Evolutionary conservation across 1,140 invertebrate genomes (phyloP).

Genomic region (Chironomus tepperi): DNA sequence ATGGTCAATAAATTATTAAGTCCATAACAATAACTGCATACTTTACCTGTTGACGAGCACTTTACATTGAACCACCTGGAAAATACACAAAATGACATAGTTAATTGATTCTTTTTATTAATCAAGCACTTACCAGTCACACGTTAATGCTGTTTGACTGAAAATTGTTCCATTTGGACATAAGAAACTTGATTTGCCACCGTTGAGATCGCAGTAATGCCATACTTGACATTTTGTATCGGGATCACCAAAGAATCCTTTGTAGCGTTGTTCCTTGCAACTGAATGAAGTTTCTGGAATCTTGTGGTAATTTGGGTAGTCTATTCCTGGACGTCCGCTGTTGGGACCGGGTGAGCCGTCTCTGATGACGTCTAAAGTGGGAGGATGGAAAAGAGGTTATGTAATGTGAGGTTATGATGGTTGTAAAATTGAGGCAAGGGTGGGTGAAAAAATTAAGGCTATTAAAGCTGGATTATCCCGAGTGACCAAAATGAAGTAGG

Average conservation of each 20-base stretch:
- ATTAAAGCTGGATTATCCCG: too few species aligned
- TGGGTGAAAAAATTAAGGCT: too few species aligned
- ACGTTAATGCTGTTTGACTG: slow-evolving; percentile 71
- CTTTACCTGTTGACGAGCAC: slow-evolving; percentile 55
- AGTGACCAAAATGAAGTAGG: too few species aligned
- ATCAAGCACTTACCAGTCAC: slow-evolving; percentile 52
- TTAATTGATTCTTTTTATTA: not conserved
- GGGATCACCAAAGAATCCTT: slow-evolving; percentile 84
- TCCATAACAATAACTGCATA: not conserved
- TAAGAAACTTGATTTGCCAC: slow-evolving; percentile 79
- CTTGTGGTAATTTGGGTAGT: slow-evolving; percentile 67
- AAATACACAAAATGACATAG: not conserved
- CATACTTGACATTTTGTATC: slow-evolving; percentile 80
- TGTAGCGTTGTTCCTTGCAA: slow-evolving; percentile 76
- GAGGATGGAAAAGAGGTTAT: too few species aligned
- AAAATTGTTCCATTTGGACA: slow-evolving; percentile 89
- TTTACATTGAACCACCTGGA: slow-evolving; percentile 79
- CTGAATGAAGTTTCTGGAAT: slow-evolving; percentile 73
- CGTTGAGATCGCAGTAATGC: slow-evolving; percentile 87
- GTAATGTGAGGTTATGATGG: too few species aligned
- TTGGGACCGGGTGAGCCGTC: slow-evolving; percentile 37
- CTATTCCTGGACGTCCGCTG: slow-evolving; percentile 68
- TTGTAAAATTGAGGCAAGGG: too few species aligned
- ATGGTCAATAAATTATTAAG: not conserved
- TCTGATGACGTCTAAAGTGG: not conserved